Percentiles rank a stretch among this genome's conserved stretches.
phyloP scores from a whole-genome alignment of 2,888 invertebrate genomes.

The Kuschelorhynchus macadamiae region DNA sequence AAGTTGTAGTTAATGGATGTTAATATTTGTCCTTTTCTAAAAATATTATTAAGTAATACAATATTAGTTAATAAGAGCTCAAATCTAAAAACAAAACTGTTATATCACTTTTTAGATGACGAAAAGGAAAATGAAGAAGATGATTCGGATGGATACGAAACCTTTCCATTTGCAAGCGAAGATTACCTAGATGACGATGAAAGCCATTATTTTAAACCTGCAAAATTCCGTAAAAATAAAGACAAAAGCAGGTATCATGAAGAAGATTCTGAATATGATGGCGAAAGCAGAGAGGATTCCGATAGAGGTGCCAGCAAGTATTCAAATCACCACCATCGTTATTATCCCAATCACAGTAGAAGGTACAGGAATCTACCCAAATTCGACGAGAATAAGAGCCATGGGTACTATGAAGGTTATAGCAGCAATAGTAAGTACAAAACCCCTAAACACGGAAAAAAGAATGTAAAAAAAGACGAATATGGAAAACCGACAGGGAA shows the following conservation, averaged over 20 bases:
- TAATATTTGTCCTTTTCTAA: too few species aligned
- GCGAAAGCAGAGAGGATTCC: constrained; percentile 36
- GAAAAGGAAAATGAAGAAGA: constrained; percentile 28
- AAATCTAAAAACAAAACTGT: too few species aligned
- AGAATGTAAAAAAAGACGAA: constrained; percentile 9
- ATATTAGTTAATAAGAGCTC: too few species aligned
- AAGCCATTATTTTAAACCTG: constrained; percentile 10
- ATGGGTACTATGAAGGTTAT: constrained; percentile 33
- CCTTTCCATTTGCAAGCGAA: constrained; percentile 26
- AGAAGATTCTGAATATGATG: constrained; percentile 42
- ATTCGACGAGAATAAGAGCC: constrained; percentile 1
- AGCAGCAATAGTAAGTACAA: constrained; percentile 35
- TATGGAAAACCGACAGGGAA: constrained; percentile 48
- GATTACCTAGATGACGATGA: constrained; percentile 23
- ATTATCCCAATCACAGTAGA: constrained; percentile 13
- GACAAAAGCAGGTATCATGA: not conserved
- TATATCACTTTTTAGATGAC: constrained; percentile 13
- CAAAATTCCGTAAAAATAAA: constrained; percentile 13
- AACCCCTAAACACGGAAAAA: constrained; percentile 33
- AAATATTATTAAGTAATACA: too few species aligned
- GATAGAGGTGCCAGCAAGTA: constrained; percentile 41
- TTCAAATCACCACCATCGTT: constrained; percentile 11
- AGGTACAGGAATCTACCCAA: constrained; percentile 16
- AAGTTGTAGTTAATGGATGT: too few species aligned
- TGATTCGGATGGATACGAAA: constrained; percentile 19